Evolutionary conservation across 2,888 invertebrate species (phyloP).

Genomic region (Adela reaumurella): DNA sequence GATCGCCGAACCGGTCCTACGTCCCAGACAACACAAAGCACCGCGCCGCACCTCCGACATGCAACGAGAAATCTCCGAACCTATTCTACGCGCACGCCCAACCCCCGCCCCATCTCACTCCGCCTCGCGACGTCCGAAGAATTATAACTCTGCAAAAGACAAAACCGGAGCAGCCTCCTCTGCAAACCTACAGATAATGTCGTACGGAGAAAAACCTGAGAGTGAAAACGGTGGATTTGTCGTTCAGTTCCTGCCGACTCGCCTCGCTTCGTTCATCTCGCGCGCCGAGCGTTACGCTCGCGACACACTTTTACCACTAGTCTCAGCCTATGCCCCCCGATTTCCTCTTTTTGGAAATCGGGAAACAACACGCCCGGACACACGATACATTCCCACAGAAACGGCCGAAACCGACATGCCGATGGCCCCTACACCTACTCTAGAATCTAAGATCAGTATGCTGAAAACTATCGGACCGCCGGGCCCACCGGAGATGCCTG

Average conservation of each 20-base stretch:
- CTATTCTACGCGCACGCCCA: conserved; percentile 48
- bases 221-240: conserved; percentile 51
- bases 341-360: conserved; percentile 58
- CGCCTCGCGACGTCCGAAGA: conserved; percentile 32
- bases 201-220: conserved; percentile 29
- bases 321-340: conserved; percentile 75
- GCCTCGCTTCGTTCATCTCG: conserved; percentile 73
- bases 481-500: conserved; percentile 38
- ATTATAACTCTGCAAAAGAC: conserved; percentile 33
- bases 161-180: conserved; percentile 23
- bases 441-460: conserved; percentile 49
- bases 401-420: conserved; percentile 31
- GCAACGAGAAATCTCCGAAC: conserved; percentile 62
- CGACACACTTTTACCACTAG: conserved; percentile 70
- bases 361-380: conserved; percentile 43
- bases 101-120: conserved; percentile 26
- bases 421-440: conserved; percentile 41
- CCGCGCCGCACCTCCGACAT: conserved; percentile 47
- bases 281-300: conserved; percentile 79
- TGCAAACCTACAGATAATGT: conserved; percentile 31
- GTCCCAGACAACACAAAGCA: conserved; percentile 57
- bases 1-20: conserved; percentile 72
- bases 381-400: conserved; percentile 63
- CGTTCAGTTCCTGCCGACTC: conserved; percentile 76
- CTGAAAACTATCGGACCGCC: conserved; percentile 42